phyloP scores from a whole-genome alignment of 2,113 vertebrate genomes.

The Deroptyus accipitrinus region DNA sequence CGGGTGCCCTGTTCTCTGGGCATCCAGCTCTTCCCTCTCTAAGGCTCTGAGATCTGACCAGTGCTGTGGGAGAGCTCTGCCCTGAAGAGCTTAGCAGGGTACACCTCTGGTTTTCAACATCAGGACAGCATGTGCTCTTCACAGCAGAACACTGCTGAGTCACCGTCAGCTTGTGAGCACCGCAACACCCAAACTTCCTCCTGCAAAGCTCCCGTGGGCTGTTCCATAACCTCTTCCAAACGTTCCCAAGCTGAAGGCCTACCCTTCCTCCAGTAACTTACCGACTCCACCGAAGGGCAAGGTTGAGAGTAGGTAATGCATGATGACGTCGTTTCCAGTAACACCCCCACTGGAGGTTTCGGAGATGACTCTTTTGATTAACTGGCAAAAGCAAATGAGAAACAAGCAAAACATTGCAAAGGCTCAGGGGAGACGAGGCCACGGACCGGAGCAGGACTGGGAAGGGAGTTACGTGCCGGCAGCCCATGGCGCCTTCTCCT shows the following conservation, averaged over 20 bases:
- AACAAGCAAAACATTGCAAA: not conserved
- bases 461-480: rapidly evolving
- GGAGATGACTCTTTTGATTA: constrained; percentile 49
- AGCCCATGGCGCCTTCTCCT: rapidly evolving
- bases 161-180: not conserved
- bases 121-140: not conserved
- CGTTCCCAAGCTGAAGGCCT: not conserved
- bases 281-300: constrained; percentile 56
- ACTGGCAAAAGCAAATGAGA: not conserved
- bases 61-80: not conserved
- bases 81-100: not conserved
- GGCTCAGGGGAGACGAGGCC: not conserved
- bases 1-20: not conserved
- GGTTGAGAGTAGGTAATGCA: constrained; percentile 42
- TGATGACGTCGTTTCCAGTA: constrained; percentile 56
- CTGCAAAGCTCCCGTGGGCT: not conserved
- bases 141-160: not conserved
- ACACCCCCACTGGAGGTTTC: constrained; percentile 54
- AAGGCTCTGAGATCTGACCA: not conserved
- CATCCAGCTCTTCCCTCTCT: not conserved
- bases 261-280: not conserved
- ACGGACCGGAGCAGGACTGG: rapidly evolving
- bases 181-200: not conserved
- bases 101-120: not conserved
- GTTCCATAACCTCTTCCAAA: not conserved